Evolutionary conservation across 2,888 invertebrate genomes (phyloP).

Genomic region (Epinotia demarniana): DNA sequence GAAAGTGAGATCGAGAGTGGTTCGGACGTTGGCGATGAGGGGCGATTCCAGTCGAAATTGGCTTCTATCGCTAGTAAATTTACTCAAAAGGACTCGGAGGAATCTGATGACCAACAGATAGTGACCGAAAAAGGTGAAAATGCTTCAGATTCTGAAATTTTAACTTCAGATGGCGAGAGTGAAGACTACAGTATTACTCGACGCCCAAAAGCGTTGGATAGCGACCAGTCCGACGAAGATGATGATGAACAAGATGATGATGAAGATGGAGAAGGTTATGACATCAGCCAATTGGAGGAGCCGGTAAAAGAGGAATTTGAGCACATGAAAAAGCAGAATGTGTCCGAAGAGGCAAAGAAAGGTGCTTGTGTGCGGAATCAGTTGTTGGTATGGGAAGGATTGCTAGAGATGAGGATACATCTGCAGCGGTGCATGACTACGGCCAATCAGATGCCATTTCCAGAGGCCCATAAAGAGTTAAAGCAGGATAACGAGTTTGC

Average conservation of each 20-base stretch:
- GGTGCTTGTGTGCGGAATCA: constrained; percentile 89
- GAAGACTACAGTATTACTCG: constrained; percentile 64
- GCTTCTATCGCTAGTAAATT: constrained; percentile 33
- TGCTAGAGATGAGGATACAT: constrained; percentile 94
- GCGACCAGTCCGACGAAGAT: constrained; percentile 56
- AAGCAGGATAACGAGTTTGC: constrained; percentile 80
- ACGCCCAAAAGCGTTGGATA: constrained; percentile 41
- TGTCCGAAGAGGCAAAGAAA: constrained; percentile 86
- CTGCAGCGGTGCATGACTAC: constrained; percentile 91
- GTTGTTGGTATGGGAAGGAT: constrained; percentile 91
- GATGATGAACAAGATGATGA: constrained; percentile 55
- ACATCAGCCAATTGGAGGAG: constrained; percentile 76
- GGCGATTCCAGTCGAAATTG: constrained; percentile 34
- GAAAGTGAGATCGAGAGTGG: constrained; percentile 50
- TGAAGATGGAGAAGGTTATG: constrained; percentile 70
- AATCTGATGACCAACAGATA: constrained; percentile 43
- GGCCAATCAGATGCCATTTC: constrained; percentile 92
- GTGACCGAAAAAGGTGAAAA: constrained; percentile 31
- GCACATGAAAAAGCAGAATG: constrained; percentile 83
- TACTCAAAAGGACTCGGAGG: constrained; percentile 52
- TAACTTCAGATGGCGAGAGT: constrained; percentile 59
- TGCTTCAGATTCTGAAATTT: constrained; percentile 52
- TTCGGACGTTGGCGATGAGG: constrained; percentile 47
- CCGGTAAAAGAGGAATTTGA: constrained; percentile 83
- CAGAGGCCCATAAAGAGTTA: constrained; percentile 78